Evolutionary conservation across 2,797 vertebrate genomes (phyloP).

Genomic region (Capromys pilorides): DNA sequence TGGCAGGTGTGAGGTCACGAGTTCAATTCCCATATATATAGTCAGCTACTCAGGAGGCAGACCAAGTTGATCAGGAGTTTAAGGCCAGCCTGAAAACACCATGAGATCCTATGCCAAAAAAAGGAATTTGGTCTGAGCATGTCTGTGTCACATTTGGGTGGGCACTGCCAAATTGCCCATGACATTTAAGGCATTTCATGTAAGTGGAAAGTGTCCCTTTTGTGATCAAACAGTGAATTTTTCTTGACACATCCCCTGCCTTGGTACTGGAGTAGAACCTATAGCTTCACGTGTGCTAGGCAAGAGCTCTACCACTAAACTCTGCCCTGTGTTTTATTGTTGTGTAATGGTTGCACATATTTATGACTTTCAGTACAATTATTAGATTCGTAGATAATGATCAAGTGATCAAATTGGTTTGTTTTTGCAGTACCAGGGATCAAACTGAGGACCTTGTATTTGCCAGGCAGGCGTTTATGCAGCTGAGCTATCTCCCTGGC

Average conservation of each 20-base stretch:
- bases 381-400: background rate
- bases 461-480: too few relatives aligned
- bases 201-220: background rate
- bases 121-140: background rate
- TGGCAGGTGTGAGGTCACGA: too few relatives aligned
- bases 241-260: background rate
- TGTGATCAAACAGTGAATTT: background rate
- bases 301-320: background rate
- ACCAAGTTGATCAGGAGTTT: background rate
- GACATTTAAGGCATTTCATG: background rate
- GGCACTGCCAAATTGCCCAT: background rate
- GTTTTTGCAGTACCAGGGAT: too few relatives aligned
- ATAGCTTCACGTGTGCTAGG: background rate
- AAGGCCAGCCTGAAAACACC: background rate
- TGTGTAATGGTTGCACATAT: background rate
- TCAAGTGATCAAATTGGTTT: too few relatives aligned
- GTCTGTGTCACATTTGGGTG: background rate
- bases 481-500: too few relatives aligned
- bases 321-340: background rate
- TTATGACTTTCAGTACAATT: background rate
- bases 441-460: too few relatives aligned
- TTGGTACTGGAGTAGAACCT: background rate
- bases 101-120: background rate
- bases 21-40: too few relatives aligned
- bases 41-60: background rate